Base-by-base conservation (phyloP, 2,888 invertebrate species). In the Lasius fuliginosus region DNA sequence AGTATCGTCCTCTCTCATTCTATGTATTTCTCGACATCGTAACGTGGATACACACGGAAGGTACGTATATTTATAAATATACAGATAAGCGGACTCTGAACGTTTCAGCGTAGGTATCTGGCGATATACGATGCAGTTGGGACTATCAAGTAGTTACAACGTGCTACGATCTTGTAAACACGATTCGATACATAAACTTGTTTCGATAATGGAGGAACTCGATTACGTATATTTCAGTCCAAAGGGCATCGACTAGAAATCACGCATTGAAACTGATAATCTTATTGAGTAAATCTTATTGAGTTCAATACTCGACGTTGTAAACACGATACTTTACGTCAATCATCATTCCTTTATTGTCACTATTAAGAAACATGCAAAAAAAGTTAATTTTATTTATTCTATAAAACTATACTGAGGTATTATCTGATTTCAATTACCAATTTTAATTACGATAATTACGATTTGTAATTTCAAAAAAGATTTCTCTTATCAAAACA, bases 51-150 rank as follows among this genome's bases (percentile, higher is more conserved):
- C 65, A 62, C 58, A 64, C 36, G 49, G 18, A 56, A 49, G 68
- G 46, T 79, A 58, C n/a, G 77, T 58, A 68, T 86, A 86, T 88
- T 88, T 86, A 85, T 85, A 86, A 88, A 88, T 84, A 88, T 83
- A 53, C 74, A 85, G 88, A 85, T 86, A 88, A 87, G 83, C 56
- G 42, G 42, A 62, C 58, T 53, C 49, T 53, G 86, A 85, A 85
- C 71, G 12, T 62, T 53, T 53, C 58, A 46, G n/a, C 12, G 33
- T 60, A 42, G 18, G 46, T 73, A 73, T 81, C 60, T 33, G 36
- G 15, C 42, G 69, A 71, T 79, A 71, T 71, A 79, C 71, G 73
- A 71, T 73, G 60, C 73, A 60, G 56, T 73, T 60, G 23, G 46
- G 60, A 62, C 46, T 81, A 81, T 81, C 79, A 62, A 73, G 73